Base-by-base conservation (phyloP, 2,888 invertebrate species). In the Catocala sponsa region DNA sequence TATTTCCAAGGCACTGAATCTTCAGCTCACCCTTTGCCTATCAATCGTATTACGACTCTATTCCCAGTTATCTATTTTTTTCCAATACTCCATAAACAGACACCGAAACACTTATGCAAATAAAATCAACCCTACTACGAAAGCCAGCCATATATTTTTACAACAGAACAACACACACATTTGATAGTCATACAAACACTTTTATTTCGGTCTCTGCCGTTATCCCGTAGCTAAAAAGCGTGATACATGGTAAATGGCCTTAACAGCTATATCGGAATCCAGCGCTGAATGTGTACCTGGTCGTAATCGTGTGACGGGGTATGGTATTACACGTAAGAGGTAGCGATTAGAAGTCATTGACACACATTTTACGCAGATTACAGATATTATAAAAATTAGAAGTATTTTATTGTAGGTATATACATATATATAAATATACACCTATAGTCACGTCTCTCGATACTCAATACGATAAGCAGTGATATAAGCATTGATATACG, bases 181-280 rank as follows among this genome's bases (percentile, higher is more conserved):
- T 64, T 65, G 75, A 69, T 72, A 69, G 70, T 70, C 67, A 64
- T 65, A 69, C 78, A 74, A 79, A 78, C 78, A 79, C 80, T 84
- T 85, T 84, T 85, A 84, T 84, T 84, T 83, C 75, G 72, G 66
- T 72, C 73, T 79, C 76, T 73, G 75, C 65, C 69, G 81, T 84
- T 82, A 82, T 77, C 73, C 80, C 78, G 76, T 70, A 65, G 65
- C 74, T 76, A 76, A 76, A 76, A 76, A 75, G 69, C 72, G 79
- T 80, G 78, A 80, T 85, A 81, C 80, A 79, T 83, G 75, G 84
- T 82, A 84, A 86, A 84, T 79, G 85, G 79, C 86, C 85, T 87
- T 88, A 87, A 89, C 86, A 78, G 89, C 89, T 85, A 84, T 86
- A 90, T 89, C 87, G 86, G 84, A 89, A 89, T 86, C 85, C 90